These are phyloP conservation scores for Patiria pectinifera DNA, from an alignment of 53 echinoderm and acorn worm species.

Conservation along the genomic window DNA sequence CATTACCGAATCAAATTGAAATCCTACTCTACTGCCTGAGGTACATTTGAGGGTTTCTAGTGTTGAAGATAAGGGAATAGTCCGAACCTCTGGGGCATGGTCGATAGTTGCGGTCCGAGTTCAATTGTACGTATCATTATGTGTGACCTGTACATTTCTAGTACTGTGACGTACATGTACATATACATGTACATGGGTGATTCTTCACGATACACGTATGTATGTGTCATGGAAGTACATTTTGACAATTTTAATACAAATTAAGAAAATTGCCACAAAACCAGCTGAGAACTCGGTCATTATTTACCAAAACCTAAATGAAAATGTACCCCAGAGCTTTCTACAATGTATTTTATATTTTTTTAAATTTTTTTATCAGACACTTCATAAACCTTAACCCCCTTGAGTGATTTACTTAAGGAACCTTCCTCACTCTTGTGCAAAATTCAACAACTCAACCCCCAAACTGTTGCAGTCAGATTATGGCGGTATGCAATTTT, in stretches of 20 bases:
- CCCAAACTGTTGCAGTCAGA: too few relatives aligned
- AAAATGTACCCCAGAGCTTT: too few relatives aligned
- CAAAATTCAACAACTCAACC: too few relatives aligned
- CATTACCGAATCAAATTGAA: not conserved
- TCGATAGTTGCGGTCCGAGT: not conserved
- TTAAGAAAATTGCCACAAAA: not conserved
- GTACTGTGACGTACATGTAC: conserved; percentile 5
- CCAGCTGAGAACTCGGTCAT: not conserved
- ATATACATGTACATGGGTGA: conserved; percentile 6
- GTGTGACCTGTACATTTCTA: not conserved
- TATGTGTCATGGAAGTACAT: not conserved
- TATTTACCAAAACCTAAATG: too few relatives aligned
- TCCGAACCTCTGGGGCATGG: not conserved
- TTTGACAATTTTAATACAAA: not conserved
- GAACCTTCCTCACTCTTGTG: too few relatives aligned
- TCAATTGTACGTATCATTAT: not conserved
- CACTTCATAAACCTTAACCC: too few relatives aligned
- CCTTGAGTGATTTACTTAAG: too few relatives aligned
- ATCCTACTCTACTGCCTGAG: not conserved
- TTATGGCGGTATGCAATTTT: too few relatives aligned
- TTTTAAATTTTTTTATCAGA: too few relatives aligned
- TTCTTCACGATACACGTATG: not conserved
- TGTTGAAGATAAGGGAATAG: not conserved
- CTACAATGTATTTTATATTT: too few relatives aligned
- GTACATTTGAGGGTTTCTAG: not conserved